Base-by-base conservation (phyloP, 2,888 invertebrate genomes). In the Standfussiana lucernea region DNA sequence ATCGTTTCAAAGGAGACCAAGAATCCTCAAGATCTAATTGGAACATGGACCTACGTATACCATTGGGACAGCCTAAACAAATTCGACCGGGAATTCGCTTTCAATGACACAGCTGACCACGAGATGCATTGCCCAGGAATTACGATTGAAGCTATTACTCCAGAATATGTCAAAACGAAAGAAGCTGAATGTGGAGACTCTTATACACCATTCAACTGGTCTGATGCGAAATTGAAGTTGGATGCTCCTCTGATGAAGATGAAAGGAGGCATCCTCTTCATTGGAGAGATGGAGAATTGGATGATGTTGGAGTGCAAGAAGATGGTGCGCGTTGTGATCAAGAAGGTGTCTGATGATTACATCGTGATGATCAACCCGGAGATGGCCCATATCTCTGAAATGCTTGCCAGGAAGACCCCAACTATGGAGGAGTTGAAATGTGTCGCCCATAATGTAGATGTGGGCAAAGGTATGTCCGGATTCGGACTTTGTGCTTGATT, bases 41-140 rank as follows among this genome's bases (percentile, higher is more conserved):
- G 87, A 15, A 81, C 80, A n/a, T 87, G 87, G 87, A 74, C 64
- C 0, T 87, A 81, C 53, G 77, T 86, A 0, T 87, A 86, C 64
- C 85, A 82, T 40, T 87, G 87, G 87, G 84, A 80, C 18, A 83
- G n/a, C 28, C 11, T 70, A 0, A 81, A 75, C 47, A 59, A 75
- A 56, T 79, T 79, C 56, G 18, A 72, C 0, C 18, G 15, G 5
- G 77, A 86, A 75, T 75, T 82, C 32, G 8, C 53, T 18, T 40
- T 40, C 13, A 1, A 68, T 8, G 61, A 66, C 13, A 40, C 40
- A 0, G 21, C 28, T 8, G 69, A 78, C 1, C 62, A 70, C 24
- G 24, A 32, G 1, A 11, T 71, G 40, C 42, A 35, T 5, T 87
- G 86, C 32, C 78, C 87, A 7, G 45, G 3, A 53, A 73, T 87